Evolutionary conservation across 2,797 vertebrate species (phyloP).

Genomic region (Spinibarbus caldwelli): DNA sequence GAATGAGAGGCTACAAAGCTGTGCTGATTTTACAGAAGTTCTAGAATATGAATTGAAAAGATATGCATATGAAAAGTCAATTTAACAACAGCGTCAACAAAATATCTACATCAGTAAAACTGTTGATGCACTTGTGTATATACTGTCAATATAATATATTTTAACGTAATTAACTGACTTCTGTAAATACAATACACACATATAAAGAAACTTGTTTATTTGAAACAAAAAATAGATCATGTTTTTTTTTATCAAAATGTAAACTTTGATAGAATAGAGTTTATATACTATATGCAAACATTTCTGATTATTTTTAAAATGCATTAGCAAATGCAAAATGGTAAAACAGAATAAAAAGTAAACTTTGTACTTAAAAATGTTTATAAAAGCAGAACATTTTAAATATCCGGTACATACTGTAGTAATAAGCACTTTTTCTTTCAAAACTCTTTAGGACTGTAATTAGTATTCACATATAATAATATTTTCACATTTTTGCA

Average conservation of each 20-base stretch:
- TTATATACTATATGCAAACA: neutral
- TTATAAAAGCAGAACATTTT: neutral
- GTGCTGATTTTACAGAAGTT: neutral
- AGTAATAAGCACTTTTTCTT: neutral
- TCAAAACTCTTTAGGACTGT: neutral
- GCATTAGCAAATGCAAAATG: neutral
- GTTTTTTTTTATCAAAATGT: constrained; percentile 28
- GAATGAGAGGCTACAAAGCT: neutral
- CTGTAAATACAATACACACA: constrained; percentile 21
- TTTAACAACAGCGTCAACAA: neutral
- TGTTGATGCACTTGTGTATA: constrained; percentile 15
- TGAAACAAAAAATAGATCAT: constrained; percentile 33
- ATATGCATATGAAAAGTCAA: neutral
- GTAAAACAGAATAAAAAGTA: neutral
- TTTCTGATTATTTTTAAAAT: neutral
- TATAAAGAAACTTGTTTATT: constrained; percentile 58
- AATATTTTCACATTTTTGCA: constrained; percentile 1
- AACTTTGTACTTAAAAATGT: neutral
- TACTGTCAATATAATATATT: constrained; percentile 51
- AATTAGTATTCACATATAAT: neutral
- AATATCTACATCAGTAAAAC: neutral
- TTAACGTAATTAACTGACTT: constrained; percentile 9
- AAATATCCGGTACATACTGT: neutral
- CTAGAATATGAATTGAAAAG: neutral
- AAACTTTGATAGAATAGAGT: neutral